These are phyloP conservation scores for Sminthopsis crassicaudata DNA, from an alignment of 2,113 vertebrate species.

Conservation along the genomic window DNA sequence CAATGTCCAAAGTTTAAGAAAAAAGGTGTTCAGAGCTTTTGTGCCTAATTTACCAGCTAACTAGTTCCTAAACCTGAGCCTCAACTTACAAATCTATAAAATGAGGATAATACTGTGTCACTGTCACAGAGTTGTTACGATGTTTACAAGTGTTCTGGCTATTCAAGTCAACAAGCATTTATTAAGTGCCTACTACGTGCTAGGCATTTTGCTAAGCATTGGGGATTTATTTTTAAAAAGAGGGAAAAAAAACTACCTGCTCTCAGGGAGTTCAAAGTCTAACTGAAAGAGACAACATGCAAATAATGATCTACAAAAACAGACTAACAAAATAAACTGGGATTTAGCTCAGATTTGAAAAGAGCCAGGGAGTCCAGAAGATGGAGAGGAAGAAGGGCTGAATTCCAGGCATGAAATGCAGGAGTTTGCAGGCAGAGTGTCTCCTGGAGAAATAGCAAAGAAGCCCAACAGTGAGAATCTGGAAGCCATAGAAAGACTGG, in stretches of 20 bases:
- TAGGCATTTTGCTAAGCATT: neutral
- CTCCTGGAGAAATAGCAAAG: neutral
- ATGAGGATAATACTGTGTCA: neutral
- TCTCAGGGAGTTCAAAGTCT: neutral
- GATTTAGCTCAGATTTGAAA: neutral
- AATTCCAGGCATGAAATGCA: neutral
- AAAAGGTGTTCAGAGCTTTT: neutral
- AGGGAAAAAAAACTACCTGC: neutral
- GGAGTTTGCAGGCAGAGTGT: neutral
- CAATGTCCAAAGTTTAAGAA: neutral
- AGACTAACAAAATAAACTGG: neutral
- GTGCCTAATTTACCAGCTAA: neutral
- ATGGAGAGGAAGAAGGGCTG: neutral
- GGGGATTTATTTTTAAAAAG: neutral
- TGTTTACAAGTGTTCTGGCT: neutral
- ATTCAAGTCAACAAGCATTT: neutral
- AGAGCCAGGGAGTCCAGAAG: neutral
- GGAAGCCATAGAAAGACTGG: neutral
- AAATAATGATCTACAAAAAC: neutral
- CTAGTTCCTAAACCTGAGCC: neutral
- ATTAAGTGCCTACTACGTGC: neutral
- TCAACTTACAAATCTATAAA: neutral
- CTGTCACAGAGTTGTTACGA: neutral
- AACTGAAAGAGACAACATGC: neutral
- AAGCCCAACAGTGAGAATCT: neutral